Evolutionary conservation across 1,140 invertebrate species (phyloP).

Genomic region (Zeugodacus cucurbitae): DNA sequence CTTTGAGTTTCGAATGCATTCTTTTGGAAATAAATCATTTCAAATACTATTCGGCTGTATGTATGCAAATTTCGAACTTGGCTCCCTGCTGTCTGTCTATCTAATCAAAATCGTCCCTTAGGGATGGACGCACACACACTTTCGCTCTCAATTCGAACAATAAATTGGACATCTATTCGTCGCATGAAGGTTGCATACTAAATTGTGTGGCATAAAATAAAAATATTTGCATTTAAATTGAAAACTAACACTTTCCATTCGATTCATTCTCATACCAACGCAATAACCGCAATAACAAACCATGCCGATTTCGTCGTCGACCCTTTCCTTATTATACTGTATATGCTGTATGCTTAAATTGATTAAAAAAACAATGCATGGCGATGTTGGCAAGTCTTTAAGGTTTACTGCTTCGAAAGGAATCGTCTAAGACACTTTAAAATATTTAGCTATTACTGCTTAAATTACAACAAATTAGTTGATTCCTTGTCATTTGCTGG

Average conservation of each 20-base stretch:
- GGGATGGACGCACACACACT: too few species aligned
- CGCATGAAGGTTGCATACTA: not conserved
- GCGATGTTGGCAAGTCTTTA: too few species aligned
- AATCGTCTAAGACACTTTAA: too few species aligned
- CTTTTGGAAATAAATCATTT: not conserved
- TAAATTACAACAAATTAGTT: too few species aligned
- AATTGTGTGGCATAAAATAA: not conserved
- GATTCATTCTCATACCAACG: not conserved
- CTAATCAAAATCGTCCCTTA: too few species aligned
- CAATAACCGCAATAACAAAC: not conserved
- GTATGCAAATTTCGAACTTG: not conserved
- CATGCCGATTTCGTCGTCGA: not conserved
- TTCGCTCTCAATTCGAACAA: too few species aligned
- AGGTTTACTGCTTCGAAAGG: too few species aligned
- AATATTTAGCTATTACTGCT: too few species aligned
- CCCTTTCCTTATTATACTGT: not conserved
- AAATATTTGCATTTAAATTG: constrained; percentile 7
- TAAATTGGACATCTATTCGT: not conserved
- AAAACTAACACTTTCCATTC: not conserved
- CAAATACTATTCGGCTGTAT: not conserved
- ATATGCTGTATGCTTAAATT: not conserved
- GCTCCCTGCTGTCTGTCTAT: too few species aligned
- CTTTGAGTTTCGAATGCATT: not conserved
- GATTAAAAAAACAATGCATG: not conserved
- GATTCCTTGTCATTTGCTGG: too few species aligned